A percentile compares a stretch with the other conserved stretches of the same genome.
Conservation (phyloP, 1,140 invertebrate species). For the Bombus soroeensis region DNA sequence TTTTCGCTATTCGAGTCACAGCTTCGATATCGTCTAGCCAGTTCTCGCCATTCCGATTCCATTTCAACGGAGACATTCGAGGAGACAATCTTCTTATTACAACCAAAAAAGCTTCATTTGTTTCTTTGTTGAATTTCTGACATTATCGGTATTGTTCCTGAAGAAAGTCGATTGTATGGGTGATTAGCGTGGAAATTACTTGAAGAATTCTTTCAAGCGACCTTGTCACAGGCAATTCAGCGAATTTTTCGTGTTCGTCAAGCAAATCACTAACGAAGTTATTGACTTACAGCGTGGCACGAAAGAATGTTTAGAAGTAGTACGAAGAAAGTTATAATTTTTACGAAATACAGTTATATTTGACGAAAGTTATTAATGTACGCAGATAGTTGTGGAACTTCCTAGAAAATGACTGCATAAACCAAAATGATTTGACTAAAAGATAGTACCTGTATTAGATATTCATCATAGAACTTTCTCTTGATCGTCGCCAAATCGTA, state of each 20-base stretch:
- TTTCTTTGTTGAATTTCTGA: not conserved
- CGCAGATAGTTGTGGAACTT: no score
- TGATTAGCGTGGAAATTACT: not conserved
- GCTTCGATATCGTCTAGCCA: conserved; percentile 1
- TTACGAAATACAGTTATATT: no score
- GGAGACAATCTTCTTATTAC: not conserved
- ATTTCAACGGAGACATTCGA: not conserved
- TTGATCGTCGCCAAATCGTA: not conserved
- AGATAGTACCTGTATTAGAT: no score
- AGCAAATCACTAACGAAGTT: no score
- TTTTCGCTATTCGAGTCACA: not conserved
- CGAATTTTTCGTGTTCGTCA: not conserved
- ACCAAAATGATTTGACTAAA: no score
- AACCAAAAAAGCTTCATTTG: not conserved
- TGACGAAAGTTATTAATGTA: no score
- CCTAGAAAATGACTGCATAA: no score
- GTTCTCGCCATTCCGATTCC: not conserved
- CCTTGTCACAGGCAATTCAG: not conserved
- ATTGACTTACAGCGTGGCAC: no score
- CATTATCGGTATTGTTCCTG: not conserved
- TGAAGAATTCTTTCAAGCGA: no score
- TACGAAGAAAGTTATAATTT: no score
- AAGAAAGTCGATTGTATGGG: not conserved
- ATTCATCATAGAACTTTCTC: not conserved
- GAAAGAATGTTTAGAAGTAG: no score